A percentile compares a stretch with the other conserved stretches of the same genome.
These are phyloP conservation scores for Hirtodrosophila duncani DNA, from an alignment of 2,888 invertebrate species.

Conservation along the genomic window DNA sequence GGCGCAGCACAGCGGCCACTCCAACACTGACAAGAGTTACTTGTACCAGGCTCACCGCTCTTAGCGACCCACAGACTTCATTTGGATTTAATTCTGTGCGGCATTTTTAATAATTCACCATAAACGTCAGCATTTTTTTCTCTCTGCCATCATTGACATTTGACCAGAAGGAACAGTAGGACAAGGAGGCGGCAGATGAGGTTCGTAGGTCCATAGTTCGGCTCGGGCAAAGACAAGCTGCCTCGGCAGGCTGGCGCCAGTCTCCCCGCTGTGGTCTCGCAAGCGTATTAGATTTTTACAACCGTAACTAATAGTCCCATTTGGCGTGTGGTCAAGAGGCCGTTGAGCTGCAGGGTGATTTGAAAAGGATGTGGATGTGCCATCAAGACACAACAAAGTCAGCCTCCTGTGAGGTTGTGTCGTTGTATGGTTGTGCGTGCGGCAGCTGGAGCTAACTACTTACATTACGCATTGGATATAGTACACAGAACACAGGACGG, in stretches of 20 bases:
- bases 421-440: conserved; percentile 1
- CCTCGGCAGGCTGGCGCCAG: conserved; percentile 49
- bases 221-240: conserved; percentile 25
- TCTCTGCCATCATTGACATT: conserved; percentile 33
- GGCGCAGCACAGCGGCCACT: conserved; percentile 7
- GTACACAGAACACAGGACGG: background rate
- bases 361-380: background rate
- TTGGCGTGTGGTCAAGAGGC: conserved; percentile 61
- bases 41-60: conserved; percentile 8
- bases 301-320: conserved; percentile 73
- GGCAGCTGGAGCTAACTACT: conserved; percentile 65
- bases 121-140: conserved; percentile 58
- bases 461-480: conserved; percentile 52
- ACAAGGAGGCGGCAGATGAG: no score
- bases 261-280: conserved; percentile 24
- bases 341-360: conserved; percentile 14
- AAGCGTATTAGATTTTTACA: conserved; percentile 68
- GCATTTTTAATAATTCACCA: conserved; percentile 72
- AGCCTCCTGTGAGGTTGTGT: no score
- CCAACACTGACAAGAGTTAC: conserved; percentile 38
- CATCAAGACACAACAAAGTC: background rate
- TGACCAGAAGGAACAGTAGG: conserved; percentile 4
- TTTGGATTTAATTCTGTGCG: conserved; percentile 58
- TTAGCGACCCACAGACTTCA: conserved; percentile 39
- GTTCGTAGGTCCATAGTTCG: conserved; percentile 45